These are phyloP conservation scores for Cochlearius cochlearius DNA, from an alignment of 2,113 vertebrate genomes.

Conservation along the genomic window DNA sequence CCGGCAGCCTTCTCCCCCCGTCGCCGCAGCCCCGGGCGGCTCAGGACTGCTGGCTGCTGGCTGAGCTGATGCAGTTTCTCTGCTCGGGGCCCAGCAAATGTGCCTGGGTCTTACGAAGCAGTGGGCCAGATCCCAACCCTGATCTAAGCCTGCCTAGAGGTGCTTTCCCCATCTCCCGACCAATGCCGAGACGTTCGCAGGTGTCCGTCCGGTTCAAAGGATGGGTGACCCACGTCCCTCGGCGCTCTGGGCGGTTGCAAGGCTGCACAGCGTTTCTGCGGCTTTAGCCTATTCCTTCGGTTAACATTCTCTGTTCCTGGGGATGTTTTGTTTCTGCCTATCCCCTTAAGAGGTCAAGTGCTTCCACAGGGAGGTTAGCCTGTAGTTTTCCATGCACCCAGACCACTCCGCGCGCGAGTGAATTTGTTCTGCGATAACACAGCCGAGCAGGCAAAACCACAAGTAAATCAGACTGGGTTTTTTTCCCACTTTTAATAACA, in stretches of 20 bases:
- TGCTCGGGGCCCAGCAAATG: not conserved
- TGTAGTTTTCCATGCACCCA: slow-evolving; percentile 4
- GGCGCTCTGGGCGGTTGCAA: not conserved
- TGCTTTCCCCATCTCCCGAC: not conserved
- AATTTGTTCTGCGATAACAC: not conserved
- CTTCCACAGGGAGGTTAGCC: not conserved
- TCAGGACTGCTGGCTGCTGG: not conserved
- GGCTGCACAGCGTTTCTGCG: not conserved
- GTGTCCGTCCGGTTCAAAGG: not conserved
- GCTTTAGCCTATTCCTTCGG: not conserved
- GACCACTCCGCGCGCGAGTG: not conserved
- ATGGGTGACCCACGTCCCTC: fast-evolving
- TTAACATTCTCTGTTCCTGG: not conserved
- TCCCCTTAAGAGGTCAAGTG: slow-evolving; percentile 19
- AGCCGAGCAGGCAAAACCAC: slow-evolving; percentile 10
- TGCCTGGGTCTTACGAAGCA: not conserved
- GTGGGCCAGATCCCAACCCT: not conserved
- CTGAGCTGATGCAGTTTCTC: fast-evolving
- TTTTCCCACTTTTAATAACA: slow-evolving; percentile 12
- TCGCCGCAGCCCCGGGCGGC: not conserved
- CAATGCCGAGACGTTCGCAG: not conserved
- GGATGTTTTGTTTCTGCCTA: not conserved
- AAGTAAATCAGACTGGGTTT: not conserved
- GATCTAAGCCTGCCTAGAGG: not conserved
- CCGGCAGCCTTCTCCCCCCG: not conserved